Evolutionary conservation across 2,113 vertebrate species (phyloP).

Genomic region (Pseudopodoces humilis): DNA sequence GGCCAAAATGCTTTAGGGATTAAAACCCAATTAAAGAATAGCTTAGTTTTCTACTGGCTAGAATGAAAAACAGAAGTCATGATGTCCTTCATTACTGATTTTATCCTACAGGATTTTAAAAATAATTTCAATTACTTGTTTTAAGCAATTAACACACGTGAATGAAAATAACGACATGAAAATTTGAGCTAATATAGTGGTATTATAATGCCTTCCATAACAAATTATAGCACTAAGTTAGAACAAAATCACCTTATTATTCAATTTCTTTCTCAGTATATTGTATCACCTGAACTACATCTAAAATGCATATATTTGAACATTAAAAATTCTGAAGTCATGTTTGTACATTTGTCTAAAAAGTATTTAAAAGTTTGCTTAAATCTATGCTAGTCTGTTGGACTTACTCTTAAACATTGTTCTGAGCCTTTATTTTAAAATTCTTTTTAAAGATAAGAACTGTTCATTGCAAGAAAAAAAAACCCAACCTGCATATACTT

Average conservation of each 20-base stretch:
- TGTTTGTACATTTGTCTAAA: background rate
- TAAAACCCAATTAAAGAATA: constrained; percentile 3
- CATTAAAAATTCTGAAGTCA: background rate
- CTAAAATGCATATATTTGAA: background rate
- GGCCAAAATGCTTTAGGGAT: background rate
- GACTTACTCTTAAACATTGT: background rate
- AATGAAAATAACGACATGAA: background rate
- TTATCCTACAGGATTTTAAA: background rate
- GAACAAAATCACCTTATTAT: background rate
- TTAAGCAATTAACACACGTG: background rate
- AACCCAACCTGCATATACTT: background rate
- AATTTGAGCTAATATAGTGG: background rate
- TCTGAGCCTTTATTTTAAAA: background rate
- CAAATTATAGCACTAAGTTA: background rate
- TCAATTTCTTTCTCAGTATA: background rate
- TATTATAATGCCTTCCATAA: background rate
- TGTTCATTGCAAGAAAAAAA: background rate
- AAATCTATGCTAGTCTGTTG: background rate
- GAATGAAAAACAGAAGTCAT: background rate
- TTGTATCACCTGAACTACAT: background rate
- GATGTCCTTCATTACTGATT: background rate
- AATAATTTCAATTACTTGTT: background rate
- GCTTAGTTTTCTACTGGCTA: background rate
- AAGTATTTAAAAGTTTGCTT: background rate
- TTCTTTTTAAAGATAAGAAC: background rate